Conservation (phyloP, 2,888 invertebrate species). For the Metellina segmentata region DNA sequence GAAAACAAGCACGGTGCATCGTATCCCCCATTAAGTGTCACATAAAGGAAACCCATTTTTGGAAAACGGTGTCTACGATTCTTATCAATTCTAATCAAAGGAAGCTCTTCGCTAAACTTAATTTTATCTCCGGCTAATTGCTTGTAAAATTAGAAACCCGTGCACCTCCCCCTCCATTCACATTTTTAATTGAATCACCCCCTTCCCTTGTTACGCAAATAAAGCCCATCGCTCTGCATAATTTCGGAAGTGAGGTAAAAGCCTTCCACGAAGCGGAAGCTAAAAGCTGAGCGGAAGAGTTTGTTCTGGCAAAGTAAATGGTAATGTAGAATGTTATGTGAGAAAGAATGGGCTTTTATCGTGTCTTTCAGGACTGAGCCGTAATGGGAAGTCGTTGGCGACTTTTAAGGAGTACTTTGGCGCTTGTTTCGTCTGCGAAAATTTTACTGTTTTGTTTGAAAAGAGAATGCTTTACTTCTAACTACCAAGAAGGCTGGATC, state of each 20-base stretch:
- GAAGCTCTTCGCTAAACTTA: slow-evolving; percentile 3
- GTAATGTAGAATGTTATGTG: not conserved
- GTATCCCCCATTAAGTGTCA: no score
- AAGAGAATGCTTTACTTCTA: not conserved
- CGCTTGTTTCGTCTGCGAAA: not conserved
- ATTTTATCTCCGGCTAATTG: slow-evolving; percentile 56
- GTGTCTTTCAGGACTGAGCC: no score
- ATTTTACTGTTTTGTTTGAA: not conserved
- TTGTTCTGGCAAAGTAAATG: not conserved
- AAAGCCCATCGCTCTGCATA: slow-evolving; percentile 21
- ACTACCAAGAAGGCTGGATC: not conserved
- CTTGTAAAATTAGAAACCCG: slow-evolving; percentile 40
- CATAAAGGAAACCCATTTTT: no score
- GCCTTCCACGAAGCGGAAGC: not conserved
- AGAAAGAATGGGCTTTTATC: not conserved
- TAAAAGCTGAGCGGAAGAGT: not conserved
- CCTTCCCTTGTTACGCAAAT: slow-evolving; percentile 51
- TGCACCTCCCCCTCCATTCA: not conserved
- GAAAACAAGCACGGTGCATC: no score
- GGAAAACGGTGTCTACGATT: no score
- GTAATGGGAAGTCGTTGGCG: no score
- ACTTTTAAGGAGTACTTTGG: not conserved
- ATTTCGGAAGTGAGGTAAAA: slow-evolving; percentile 33
- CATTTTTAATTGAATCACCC: slow-evolving; percentile 62
- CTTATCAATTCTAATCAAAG: no score